These are phyloP conservation scores for Oreochromis spilurus DNA, from an alignment of 2,113 vertebrate genomes.

Conservation along the genomic window DNA sequence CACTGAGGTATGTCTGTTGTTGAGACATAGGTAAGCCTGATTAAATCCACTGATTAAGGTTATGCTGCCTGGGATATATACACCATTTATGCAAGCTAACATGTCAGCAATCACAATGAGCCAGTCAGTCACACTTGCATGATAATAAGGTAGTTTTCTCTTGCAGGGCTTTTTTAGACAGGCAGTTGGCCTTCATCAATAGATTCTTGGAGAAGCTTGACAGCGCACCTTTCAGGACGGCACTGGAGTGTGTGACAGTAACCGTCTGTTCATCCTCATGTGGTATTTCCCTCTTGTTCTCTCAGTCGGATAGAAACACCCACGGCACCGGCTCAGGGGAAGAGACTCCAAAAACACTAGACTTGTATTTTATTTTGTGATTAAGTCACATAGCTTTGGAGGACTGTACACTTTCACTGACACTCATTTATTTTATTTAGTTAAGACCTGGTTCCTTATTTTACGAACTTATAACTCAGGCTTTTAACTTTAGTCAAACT, in stretches of 20 bases:
- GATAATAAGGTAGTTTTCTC: conserved; percentile 36
- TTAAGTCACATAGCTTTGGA: background rate
- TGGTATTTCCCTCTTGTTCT: conserved; percentile 2
- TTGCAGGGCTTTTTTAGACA: conserved; percentile 25
- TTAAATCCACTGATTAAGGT: background rate
- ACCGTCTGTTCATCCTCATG: conserved; percentile 37
- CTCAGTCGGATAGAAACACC: background rate
- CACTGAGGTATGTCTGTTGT: background rate
- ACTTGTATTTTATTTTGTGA: background rate
- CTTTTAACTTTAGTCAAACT: background rate
- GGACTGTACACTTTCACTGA: background rate
- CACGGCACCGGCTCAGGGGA: background rate
- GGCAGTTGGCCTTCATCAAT: conserved; percentile 39
- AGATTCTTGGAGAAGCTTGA: conserved; percentile 34
- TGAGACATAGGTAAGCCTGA: background rate
- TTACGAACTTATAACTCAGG: background rate
- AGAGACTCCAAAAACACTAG: background rate
- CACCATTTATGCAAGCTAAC: background rate
- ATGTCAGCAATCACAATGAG: conserved; percentile 2
- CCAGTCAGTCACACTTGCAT: conserved; percentile 31
- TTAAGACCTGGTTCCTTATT: background rate
- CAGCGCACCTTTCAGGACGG: conserved; percentile 54
- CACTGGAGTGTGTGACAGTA: conserved; percentile 68
- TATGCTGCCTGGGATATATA: background rate
- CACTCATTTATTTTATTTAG: background rate